phyloP scores from a whole-genome alignment of 1,140 invertebrate species.

The Drosophila micromelanica region DNA sequence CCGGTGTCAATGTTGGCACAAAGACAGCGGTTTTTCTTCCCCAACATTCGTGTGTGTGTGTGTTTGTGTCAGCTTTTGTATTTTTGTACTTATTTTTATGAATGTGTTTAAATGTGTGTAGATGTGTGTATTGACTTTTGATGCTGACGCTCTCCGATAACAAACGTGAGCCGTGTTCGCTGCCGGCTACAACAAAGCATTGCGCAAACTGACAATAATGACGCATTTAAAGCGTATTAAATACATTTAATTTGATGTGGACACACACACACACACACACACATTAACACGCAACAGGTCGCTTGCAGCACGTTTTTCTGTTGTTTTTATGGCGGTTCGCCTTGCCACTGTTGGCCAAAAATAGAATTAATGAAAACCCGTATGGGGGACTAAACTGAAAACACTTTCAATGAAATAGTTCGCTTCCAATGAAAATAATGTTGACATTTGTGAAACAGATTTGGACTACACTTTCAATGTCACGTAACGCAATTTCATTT shows the following conservation, averaged over 20 bases:
- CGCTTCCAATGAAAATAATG: conserved; percentile 52
- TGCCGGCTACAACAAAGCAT: conserved; percentile 24
- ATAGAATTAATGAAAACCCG: conserved; percentile 43
- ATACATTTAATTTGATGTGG: conserved; percentile 38
- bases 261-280: neutral
- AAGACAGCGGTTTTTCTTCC: conserved; percentile 1
- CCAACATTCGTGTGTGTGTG: neutral
- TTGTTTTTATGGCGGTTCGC: conserved; percentile 39
- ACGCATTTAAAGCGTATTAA: conserved; percentile 71
- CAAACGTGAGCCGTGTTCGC: conserved; percentile 25
- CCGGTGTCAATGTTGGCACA: neutral
- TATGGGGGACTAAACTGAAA: conserved; percentile 46
- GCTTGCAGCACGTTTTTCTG: conserved; percentile 37
- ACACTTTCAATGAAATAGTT: conserved; percentile 37
- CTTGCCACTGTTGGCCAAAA: conserved; percentile 44
- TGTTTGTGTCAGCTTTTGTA: neutral
- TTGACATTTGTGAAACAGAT: conserved; percentile 21
- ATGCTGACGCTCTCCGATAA: conserved; percentile 32
- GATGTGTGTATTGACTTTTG: conserved; percentile 20
- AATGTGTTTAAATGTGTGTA: neutral
- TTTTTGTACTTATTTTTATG: conserved; percentile 16
- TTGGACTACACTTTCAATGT: conserved; percentile 62
- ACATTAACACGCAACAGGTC: conserved; percentile 54
- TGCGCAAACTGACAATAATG: conserved; percentile 65
- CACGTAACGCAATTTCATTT: conserved; percentile 24